A percentile compares a stretch with the other conserved stretches of the same genome.
Evolutionary conservation across 2,113 vertebrate genomes (phyloP).

Genomic region (Gavialis gangeticus): DNA sequence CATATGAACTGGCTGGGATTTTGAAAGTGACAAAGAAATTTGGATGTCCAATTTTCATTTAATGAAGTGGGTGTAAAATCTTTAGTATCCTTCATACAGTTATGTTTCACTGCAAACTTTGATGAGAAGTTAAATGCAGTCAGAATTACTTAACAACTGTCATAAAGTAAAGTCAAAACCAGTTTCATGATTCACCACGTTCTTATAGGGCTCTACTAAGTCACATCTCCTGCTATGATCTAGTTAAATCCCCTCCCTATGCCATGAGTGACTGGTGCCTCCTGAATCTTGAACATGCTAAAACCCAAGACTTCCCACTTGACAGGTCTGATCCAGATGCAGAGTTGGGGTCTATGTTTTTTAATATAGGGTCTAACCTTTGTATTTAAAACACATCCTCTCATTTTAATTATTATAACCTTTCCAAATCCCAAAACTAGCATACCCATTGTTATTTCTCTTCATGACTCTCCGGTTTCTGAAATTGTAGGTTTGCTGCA

Average conservation of each 20-base stretch:
- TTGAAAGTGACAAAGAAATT: neutral
- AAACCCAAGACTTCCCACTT: neutral
- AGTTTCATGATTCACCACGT: neutral
- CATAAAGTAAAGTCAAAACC: neutral
- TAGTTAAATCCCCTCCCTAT: neutral
- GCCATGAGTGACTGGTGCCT: no score
- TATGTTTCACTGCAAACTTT: neutral
- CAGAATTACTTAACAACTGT: neutral
- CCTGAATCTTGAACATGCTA: neutral
- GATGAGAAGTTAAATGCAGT: neutral
- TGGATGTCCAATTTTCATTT: neutral
- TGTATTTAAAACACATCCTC: neutral
- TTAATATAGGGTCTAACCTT: neutral
- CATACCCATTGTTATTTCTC: slow-evolving; percentile 29
- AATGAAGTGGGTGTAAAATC: neutral
- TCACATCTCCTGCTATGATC: neutral
- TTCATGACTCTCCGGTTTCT: slow-evolving; percentile 49
- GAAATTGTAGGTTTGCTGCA: slow-evolving; percentile 57
- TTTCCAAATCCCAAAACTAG: slow-evolving; percentile 12
- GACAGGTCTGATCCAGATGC: neutral
- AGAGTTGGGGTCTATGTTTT: neutral
- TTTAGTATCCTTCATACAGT: neutral
- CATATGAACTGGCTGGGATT: neutral
- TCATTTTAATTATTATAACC: slow-evolving; percentile 19
- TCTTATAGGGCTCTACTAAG: neutral